Base-by-base conservation (phyloP, 2,113 vertebrate species). In the Otis tarda region DNA sequence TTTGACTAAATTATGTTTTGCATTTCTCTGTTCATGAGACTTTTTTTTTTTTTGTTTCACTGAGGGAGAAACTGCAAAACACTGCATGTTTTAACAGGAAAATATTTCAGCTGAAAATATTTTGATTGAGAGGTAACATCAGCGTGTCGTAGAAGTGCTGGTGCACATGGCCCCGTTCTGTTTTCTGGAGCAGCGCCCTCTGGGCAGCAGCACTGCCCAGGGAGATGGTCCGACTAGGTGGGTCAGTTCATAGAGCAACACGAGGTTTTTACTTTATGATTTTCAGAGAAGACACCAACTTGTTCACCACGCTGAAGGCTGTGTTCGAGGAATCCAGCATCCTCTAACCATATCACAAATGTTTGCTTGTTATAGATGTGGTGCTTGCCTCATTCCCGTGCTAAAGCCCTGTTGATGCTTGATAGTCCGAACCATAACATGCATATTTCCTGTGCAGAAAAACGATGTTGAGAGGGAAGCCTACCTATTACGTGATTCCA, bases 271-370 rank as follows among this genome's bases (percentile, higher is more conserved):
- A 21, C 7, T 3, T 35, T 7, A 5, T 2, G 18, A 21, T 70
- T 87, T 80, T 64, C 35, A 45, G 53, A 65, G 24, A 86, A 67
- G n/a, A n/a, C 19, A 12, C 21, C 1, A 1, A 7, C 14, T 60
- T 41, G 9, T 35, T 60, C 39, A 33, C 39, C 3, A 0, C 4
- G 2, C 24, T 79, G 37, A 39, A 9, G 1, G 4, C 39, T 33
- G 10, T 12, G 21, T 47, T 45, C 15, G 61, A 31, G 61, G 52
- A 71, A 78, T 50, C 52, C 43, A 35, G 2, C 12, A 17, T 67
- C 41, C 33, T 64, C 43, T 59, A 80, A 59, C 43, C 14, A 14
- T 28, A 25, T 8, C 50, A 24, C 45, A 23, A 30, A 4, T 5
- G 7, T 28, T 33, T 43, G 7, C 25, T 33, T 43, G 8, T 49